Percentiles rank a stretch among this genome's conserved stretches.
Conservation (phyloP, 30 jellyfish, hydroid and myxozoan genomes). For the Cassiopea xamachana region DNA sequence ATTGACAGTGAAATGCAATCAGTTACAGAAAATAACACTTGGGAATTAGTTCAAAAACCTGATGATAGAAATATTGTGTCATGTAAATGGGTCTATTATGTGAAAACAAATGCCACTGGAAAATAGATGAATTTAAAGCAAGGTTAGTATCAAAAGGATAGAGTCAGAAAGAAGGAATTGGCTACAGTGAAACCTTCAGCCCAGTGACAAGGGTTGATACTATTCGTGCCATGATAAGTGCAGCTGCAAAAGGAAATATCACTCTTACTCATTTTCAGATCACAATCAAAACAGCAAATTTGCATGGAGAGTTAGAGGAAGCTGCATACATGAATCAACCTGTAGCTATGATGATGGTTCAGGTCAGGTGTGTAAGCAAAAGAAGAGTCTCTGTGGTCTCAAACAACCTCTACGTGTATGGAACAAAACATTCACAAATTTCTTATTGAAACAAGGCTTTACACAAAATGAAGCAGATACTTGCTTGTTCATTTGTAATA, state of each 20-base stretch:
- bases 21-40: constrained; percentile 18
- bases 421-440: constrained; percentile 61
- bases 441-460: constrained; percentile 58
- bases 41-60: constrained; percentile 7
- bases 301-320: constrained; percentile 63
- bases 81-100: constrained; percentile 39
- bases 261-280: constrained; percentile 50
- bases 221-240: constrained; percentile 50
- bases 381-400: constrained; percentile 61
- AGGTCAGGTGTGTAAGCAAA: constrained; percentile 57
- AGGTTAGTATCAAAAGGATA: constrained; percentile 44
- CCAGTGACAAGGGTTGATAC: constrained; percentile 56
- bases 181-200: constrained; percentile 15
- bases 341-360: constrained; percentile 56
- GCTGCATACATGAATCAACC: constrained; percentile 54
- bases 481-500: constrained; percentile 35
- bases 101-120: constrained; percentile 15
- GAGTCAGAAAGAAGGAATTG: constrained; percentile 27
- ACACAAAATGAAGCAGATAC: constrained; percentile 50
- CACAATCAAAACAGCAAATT: constrained; percentile 56
- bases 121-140: not conserved
- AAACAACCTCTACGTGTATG: constrained; percentile 65
- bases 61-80: constrained; percentile 26
- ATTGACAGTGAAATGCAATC: constrained; percentile 37
- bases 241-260: constrained; percentile 31